Base-by-base conservation (phyloP, 2,113 vertebrate genomes). In the Phocoena phocoena region DNA sequence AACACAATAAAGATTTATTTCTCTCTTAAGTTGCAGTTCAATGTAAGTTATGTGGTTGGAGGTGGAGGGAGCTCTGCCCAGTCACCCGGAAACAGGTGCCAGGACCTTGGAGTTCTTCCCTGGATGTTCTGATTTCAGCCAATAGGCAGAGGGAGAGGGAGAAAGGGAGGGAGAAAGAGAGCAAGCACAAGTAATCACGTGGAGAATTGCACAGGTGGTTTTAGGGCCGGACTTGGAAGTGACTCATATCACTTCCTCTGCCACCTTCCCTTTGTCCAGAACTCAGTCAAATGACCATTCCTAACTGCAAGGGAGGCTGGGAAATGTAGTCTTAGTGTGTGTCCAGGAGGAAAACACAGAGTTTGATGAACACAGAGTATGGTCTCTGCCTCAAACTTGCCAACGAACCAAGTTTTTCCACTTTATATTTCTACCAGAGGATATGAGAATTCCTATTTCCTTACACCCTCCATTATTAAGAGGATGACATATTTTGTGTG, bases 281-380 rank as follows among this genome's bases (percentile, higher is more conserved):
- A 88, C 50, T 81, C 44, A 74, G 93, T 84, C 68, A 90, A 11
- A 0, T 80, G 76, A 88, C 31, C 28, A n/a, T n/a, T 73, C 31
- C 80, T 88, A 79, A 62, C 55, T 58, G 25, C 58, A 73, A 62
- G 28, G 70, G 38, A 26, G 36, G 23, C 70, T 79, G 67, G 44
- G 53, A 96, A 93, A 76, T 92, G 62, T 74, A 60, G 93, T 77
- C 67, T 91, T 81, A 36, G 18, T 79, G 20, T 50, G 73, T 68
- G 41, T 88, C 8, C 26, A 38, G 76, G 41, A 85, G 53, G 63
- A 53, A 87, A 70, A 67, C 50, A 58, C 25, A 67, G 23, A 26
- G 21, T 58, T 68, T 28, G 18, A 11, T 58, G 83, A 93, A 74
- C 38, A 44, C 63, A 68, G 47, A 88, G 55, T 50, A 36, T 77